Conservation (phyloP, 2,113 vertebrate species). For the Gopherus evgoodei region DNA sequence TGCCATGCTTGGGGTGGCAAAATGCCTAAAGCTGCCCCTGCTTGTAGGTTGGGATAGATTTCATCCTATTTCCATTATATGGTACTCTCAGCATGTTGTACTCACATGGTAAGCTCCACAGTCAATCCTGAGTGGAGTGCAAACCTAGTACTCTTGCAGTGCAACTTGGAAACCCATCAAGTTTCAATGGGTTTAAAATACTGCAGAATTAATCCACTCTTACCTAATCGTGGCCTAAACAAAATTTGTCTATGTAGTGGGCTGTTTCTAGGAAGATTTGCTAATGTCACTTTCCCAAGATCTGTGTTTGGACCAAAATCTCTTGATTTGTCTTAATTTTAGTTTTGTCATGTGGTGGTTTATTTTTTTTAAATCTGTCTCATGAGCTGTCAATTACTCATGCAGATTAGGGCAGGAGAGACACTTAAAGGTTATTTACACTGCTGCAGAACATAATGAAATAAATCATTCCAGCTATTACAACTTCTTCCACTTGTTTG, state of each 20-base stretch:
- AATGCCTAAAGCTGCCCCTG: no score
- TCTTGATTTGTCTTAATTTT: not conserved
- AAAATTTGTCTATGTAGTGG: not conserved
- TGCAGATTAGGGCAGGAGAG: slow-evolving; percentile 38
- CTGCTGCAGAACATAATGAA: slow-evolving; percentile 46
- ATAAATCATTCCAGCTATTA: slow-evolving; percentile 35
- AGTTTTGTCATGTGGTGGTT: not conserved
- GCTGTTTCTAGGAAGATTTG: not conserved
- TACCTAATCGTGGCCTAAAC: not conserved
- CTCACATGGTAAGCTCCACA: not conserved
- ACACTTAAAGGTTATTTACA: slow-evolving; percentile 62
- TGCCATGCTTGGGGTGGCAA: no score
- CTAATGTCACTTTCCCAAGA: not conserved
- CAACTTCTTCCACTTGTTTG: not conserved
- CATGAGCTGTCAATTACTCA: slow-evolving; percentile 48
- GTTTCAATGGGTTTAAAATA: not conserved
- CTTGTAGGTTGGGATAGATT: not conserved
- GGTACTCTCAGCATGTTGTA: not conserved
- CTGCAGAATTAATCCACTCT: not conserved
- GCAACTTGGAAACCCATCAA: not conserved
- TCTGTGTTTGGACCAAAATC: not conserved
- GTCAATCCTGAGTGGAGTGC: fast-evolving
- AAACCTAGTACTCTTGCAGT: not conserved
- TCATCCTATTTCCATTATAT: not conserved
- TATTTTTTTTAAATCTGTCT: not conserved